Evolutionary conservation across 2,888 invertebrate species (phyloP).

Genomic region (Lycophotia porphyrea): DNA sequence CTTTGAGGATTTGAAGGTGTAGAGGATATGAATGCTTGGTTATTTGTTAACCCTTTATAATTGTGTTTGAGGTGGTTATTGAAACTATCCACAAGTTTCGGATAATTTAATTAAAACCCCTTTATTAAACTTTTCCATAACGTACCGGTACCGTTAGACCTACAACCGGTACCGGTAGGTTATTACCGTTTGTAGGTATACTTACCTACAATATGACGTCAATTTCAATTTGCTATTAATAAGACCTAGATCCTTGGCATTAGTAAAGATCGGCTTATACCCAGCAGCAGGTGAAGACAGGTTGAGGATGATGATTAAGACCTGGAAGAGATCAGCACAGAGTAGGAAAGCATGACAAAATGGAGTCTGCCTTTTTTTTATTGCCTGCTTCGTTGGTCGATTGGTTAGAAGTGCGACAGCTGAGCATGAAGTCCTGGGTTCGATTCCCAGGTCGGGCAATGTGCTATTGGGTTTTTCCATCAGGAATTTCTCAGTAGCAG

Average conservation of each 20-base stretch:
- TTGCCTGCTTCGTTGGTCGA: too few relatives aligned
- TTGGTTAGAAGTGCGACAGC: too few relatives aligned
- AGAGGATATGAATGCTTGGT: background rate
- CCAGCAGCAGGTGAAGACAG: too few relatives aligned
- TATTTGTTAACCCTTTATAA: conserved; percentile 1
- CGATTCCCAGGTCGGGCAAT: too few relatives aligned
- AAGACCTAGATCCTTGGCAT: background rate
- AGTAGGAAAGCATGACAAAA: background rate
- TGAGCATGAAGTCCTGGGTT: too few relatives aligned
- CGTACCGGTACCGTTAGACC: background rate
- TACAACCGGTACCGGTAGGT: too few relatives aligned
- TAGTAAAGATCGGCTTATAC: too few relatives aligned
- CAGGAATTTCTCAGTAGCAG: too few relatives aligned
- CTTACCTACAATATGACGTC: background rate
- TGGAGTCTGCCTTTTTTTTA: too few relatives aligned
- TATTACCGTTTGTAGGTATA: background rate
- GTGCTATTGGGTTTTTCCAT: too few relatives aligned
- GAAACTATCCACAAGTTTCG: background rate
- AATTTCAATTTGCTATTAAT: too few relatives aligned
- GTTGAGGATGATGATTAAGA: too few relatives aligned
- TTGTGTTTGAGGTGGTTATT: conserved; percentile 5
- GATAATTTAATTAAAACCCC: background rate
- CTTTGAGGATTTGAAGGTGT: background rate
- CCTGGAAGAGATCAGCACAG: background rate
- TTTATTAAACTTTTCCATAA: background rate